Percentiles rank a stretch among this genome's conserved stretches.
phyloP scores from a whole-genome alignment of 2,888 invertebrate genomes.

The Drosophila tripunctata region DNA sequence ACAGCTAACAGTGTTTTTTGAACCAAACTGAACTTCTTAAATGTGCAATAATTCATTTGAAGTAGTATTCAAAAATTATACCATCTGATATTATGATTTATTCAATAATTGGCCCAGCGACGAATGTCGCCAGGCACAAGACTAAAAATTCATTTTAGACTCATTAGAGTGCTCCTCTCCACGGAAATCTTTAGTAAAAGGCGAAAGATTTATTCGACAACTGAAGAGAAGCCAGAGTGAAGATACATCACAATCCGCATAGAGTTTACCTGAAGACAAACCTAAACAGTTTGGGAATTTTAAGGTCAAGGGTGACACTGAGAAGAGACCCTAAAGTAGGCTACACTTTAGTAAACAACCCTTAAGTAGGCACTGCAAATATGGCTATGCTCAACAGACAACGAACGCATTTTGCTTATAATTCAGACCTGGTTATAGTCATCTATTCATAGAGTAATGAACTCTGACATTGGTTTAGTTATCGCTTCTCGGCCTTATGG shows the following conservation, averaged over 20 bases:
- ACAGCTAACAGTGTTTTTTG: no score
- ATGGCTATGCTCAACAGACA: not conserved
- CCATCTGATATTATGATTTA: no score
- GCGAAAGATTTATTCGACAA: slow-evolving; percentile 90
- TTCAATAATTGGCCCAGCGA: slow-evolving; percentile 29
- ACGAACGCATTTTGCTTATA: not conserved
- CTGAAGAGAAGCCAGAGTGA: slow-evolving; percentile 88
- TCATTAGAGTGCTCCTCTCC: slow-evolving; percentile 90
- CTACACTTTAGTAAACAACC: not conserved
- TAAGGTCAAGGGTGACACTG: not conserved
- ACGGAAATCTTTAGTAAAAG: slow-evolving; percentile 92
- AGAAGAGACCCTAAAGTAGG: not conserved
- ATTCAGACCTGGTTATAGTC: slow-evolving; percentile 23
- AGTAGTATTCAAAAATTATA: no score
- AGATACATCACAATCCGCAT: not conserved
- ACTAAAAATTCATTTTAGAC: slow-evolving; percentile 84
- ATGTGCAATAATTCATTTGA: no score
- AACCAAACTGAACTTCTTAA: no score
- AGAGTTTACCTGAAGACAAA: not conserved
- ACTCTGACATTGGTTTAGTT: not conserved
- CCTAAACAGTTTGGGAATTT: not conserved
- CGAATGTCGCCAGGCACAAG: slow-evolving; percentile 22
- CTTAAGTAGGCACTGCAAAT: not conserved
- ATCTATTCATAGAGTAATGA: not conserved
- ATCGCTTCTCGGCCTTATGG: slow-evolving; percentile 85